These are phyloP conservation scores for Chanos chanos DNA, from an alignment of 2,797 vertebrate species.

Conservation along the genomic window DNA sequence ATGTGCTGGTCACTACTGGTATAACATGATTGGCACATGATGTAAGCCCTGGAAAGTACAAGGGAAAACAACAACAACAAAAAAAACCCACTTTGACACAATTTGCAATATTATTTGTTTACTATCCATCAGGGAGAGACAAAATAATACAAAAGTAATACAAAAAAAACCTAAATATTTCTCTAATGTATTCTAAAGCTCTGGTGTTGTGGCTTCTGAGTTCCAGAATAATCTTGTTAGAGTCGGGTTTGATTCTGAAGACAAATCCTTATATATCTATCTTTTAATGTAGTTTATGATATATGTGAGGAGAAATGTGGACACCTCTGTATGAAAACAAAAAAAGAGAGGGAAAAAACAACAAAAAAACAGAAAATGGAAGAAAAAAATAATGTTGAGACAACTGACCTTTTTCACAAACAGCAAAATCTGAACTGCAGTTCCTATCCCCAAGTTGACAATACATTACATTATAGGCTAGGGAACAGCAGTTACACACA, in stretches of 20 bases:
- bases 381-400: neutral
- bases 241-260: too few relatives aligned
- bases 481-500: slow-evolving; percentile 51
- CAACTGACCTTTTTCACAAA: neutral
- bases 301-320: neutral
- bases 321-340: neutral
- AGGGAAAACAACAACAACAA: neutral
- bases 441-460: slow-evolving; percentile 37
- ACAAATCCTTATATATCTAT: too few relatives aligned
- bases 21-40: too few relatives aligned
- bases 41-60: neutral
- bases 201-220: too few relatives aligned
- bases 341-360: neutral
- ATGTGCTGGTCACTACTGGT: slow-evolving; percentile 35
- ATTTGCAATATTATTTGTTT: slow-evolving; percentile 69
- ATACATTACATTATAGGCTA: slow-evolving; percentile 50
- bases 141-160: slow-evolving; percentile 75
- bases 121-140: slow-evolving; percentile 69
- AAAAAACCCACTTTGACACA: slow-evolving; percentile 25
- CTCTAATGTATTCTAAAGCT: too few relatives aligned
- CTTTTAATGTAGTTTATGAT: too few relatives aligned
- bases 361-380: neutral
- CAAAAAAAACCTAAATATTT: slow-evolving; percentile 55
- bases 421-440: slow-evolving; percentile 31
- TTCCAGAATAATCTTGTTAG: too few relatives aligned